Conservation (phyloP, 2,113 vertebrate species). For the Recurvirostra avosetta region DNA sequence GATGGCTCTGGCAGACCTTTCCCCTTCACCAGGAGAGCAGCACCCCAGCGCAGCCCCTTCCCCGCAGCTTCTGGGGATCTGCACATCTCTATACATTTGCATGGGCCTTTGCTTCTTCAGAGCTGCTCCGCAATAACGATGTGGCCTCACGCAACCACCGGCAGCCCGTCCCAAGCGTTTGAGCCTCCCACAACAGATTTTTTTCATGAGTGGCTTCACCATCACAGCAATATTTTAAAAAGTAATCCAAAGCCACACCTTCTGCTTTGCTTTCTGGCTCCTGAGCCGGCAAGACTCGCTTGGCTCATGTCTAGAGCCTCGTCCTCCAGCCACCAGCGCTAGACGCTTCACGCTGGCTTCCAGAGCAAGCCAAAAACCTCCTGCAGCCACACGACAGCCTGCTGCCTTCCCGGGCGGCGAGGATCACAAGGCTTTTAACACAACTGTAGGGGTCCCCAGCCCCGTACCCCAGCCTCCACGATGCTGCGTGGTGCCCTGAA, state of each 20-base stretch:
- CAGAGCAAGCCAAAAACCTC: neutral
- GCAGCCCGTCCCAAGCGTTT: neutral
- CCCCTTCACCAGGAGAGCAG: neutral
- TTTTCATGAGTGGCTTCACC: neutral
- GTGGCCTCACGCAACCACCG: neutral
- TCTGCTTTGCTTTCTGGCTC: neutral
- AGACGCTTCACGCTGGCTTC: neutral
- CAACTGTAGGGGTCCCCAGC: neutral
- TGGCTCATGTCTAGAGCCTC: neutral
- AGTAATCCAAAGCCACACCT: neutral
- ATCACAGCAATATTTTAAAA: neutral
- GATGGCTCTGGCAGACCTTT: neutral
- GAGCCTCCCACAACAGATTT: neutral
- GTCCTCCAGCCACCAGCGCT: neutral
- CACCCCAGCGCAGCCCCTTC: neutral
- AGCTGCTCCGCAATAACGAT: neutral
- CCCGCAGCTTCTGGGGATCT: neutral
- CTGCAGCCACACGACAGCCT: rapidly evolving
- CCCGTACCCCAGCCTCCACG: neutral
- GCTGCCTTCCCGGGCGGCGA: neutral
- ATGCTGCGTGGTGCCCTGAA: neutral
- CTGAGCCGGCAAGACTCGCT: neutral
- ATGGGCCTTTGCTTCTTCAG: neutral
- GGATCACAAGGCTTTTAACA: neutral
- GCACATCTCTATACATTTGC: too few relatives aligned